phyloP scores from a whole-genome alignment of 1,140 invertebrate genomes.

The Platyscapa corneri region DNA sequence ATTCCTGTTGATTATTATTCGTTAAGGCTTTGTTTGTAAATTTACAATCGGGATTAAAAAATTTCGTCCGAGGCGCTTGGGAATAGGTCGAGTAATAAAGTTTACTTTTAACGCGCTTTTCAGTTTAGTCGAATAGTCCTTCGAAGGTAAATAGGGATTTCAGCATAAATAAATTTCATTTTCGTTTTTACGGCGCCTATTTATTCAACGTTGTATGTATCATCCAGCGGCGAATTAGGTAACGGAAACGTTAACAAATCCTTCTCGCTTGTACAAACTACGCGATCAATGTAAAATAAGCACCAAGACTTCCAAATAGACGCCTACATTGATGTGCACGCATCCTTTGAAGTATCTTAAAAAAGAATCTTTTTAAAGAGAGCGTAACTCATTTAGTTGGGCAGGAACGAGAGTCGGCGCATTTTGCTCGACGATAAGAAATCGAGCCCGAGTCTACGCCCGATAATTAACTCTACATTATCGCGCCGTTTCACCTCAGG shows the following conservation, averaged over 20 bases:
- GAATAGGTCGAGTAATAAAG: not conserved
- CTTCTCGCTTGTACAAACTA: not conserved
- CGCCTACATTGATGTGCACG: not conserved
- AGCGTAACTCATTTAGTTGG: constrained; percentile 12
- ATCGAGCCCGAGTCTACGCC: not conserved
- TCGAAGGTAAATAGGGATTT: not conserved
- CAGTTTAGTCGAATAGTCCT: too few relatives aligned
- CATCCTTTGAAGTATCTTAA: constrained; percentile 15
- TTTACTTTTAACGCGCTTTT: not conserved
- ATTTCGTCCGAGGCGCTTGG: too few relatives aligned
- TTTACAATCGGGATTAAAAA: too few relatives aligned
- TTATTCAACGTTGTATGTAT: not conserved
- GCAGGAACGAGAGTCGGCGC: not conserved
- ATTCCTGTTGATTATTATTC: too few relatives aligned
- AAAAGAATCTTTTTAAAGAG: not conserved
- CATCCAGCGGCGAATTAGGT: not conserved
- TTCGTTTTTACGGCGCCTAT: not conserved
- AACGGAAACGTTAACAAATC: not conserved
- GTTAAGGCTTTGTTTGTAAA: too few relatives aligned
- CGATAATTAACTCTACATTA: constrained; percentile 35
- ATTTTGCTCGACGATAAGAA: constrained; percentile 14
- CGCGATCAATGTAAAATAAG: constrained; percentile 7
- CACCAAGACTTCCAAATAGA: not conserved
- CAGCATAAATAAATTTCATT: not conserved
- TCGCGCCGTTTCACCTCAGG: not conserved